These are phyloP conservation scores for Caenorhabditis japonica DNA, from an alignment of 2,888 invertebrate genomes.

Conservation along the genomic window DNA sequence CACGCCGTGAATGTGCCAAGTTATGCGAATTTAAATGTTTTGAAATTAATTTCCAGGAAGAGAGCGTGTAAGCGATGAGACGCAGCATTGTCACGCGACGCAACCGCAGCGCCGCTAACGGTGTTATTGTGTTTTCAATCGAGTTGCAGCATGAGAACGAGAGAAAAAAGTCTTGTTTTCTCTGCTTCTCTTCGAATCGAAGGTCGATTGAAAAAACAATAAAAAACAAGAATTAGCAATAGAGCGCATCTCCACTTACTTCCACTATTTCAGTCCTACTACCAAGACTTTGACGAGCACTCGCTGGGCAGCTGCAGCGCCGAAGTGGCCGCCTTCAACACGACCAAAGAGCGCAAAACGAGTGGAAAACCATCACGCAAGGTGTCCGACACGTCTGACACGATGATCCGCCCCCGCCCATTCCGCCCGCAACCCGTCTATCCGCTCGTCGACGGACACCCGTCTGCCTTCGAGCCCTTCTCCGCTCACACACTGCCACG, in stretches of 20 bases:
- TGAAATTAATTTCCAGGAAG: no score
- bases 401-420: conserved; percentile 63
- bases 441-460: conserved; percentile 49
- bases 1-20: no score
- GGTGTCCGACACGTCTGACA: conserved; percentile 39
- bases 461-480: conserved; percentile 23
- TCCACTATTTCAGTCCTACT: conserved; percentile 55
- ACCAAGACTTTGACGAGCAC: conserved; percentile 67
- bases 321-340: conserved; percentile 76
- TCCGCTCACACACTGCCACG: conserved; percentile 40
- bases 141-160: no score
- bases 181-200: no score
- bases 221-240: no score
- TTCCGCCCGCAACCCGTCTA: conserved; percentile 70
- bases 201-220: no score
- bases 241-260: neutral
- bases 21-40: no score
- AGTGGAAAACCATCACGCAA: conserved; percentile 46
- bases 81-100: no score
- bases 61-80: no score
- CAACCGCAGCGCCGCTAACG: no score
- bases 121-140: no score
- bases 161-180: no score
- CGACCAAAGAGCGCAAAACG: conserved; percentile 51
- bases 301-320: conserved; percentile 75